phyloP scores from a whole-genome alignment of 2,888 invertebrate species.

The Hypercompe scribonia region DNA sequence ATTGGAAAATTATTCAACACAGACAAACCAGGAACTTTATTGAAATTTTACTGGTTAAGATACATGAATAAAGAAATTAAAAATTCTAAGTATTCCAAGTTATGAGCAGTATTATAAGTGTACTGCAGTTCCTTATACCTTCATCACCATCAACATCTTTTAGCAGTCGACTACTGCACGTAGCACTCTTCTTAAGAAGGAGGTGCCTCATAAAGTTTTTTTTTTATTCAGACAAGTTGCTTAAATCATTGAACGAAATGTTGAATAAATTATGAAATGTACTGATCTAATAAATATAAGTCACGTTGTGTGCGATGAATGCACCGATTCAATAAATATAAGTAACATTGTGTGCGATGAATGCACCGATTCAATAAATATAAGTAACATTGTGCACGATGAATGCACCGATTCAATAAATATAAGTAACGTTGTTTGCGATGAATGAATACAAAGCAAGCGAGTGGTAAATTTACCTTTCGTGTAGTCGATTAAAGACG shows the following conservation, averaged over 20 bases:
- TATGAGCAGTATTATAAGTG: too few species aligned
- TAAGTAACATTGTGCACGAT: not conserved
- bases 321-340: not conserved
- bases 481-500: not conserved
- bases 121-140: too few species aligned
- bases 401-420: not conserved
- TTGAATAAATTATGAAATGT: not conserved
- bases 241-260: not conserved
- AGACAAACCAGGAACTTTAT: too few species aligned
- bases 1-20: too few species aligned
- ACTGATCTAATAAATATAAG: not conserved
- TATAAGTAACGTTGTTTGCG: not conserved
- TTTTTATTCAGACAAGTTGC: not conserved
- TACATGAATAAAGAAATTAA: too few species aligned
- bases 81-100: too few species aligned
- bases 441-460: not conserved
- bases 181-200: too few species aligned
- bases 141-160: too few species aligned
- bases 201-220: too few species aligned
- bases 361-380: not conserved
- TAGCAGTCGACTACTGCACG: too few species aligned
- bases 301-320: not conserved
- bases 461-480: not conserved
- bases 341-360: not conserved
- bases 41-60: too few species aligned